Base-by-base conservation (phyloP, 2,113 vertebrate species). In the Melanostigma gelatinosum region DNA sequence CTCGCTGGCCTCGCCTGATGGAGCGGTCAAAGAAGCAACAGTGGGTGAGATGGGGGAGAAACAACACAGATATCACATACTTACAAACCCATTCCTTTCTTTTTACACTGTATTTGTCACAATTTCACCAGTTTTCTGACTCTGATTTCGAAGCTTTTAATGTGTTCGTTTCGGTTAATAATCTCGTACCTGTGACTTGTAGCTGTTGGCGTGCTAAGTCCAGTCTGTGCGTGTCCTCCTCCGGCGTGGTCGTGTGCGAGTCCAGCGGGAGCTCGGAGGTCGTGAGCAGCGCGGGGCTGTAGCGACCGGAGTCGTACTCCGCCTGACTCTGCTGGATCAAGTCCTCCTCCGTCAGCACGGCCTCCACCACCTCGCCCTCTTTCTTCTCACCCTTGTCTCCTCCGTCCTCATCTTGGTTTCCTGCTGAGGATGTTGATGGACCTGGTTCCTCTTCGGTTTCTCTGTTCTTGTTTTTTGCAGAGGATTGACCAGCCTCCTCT, bases 241-340 rank as follows among this genome's bases (percentile, higher is more conserved):
- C 96, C 0, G 95, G 94, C 3, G 96, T 97, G 69, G 96, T 94
- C 4, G 97, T 96, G 1, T 99, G 98, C 0, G 96, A 95, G 0
- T 99, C 98, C 6, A 98, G 96, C 0, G 98, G 98, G 89, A 99
- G 94, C 87, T 99, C 98, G 0, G 96, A 96, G 1, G 93, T 18
- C 0, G 92, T 94, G 73, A 99, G 96, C 81, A 99, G 94, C 1
- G 94, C 82, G 0, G 98, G 98, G 71, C 97, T 99, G 95, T 99
- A 99, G 69, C 96, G 96, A 1, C 97, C 97, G 0, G 97, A 96
- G 0, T 99, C 97, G 0, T 99, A 99, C 85, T 99, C 98, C 0
- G 97, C 97, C 88, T 99, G 94, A 91, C 97, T 99, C 93, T 99
- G 98, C 92, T 98, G 97, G 86, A 99, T 98, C 78, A 99, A 91